Base-by-base conservation (phyloP, 2,888 invertebrate genomes). In the Lithophane semibrunnea region DNA sequence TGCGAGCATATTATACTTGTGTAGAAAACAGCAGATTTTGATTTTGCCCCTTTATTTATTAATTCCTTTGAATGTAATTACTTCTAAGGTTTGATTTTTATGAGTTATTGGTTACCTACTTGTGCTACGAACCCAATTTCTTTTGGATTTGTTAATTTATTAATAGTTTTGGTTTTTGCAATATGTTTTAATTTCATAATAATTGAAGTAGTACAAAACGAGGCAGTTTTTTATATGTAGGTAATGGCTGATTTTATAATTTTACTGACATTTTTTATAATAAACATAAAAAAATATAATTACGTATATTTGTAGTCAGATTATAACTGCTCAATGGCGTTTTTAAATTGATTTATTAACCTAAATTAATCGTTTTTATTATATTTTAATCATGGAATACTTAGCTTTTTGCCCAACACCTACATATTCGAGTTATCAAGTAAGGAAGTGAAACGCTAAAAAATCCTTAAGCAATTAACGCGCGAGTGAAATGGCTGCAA, bases 401-500 rank as follows among this genome's bases (percentile, higher is more conserved):
- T 44, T 24, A 37, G 13, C 13, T 68, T 77, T 67, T 83, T 77
- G 1, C 12, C 12, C 5, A 21, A 54, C 52, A 37, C 75, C 16
- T 75, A 29, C 10, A 61, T 54, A 68, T 74, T 60, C 29, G 29
- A 73, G 60, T 60, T 65, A 63, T 70, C 47, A 47, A 68, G 72
- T 61, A 71, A 77, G 72, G 76, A 85, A 77, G 21, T 79, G 65
- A 64, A 66, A 60, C 71, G 58, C 70, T 52, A 83, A 86, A 88
- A 88, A 81, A 73, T 75, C 61, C 80, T 81, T 47, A 64, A 71
- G 81, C 86, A 86, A 86, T 86, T 88, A 86, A 78, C 61, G 74
- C 42, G 70, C 58, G 77, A 86, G 81, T 56, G 79, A 80, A 83
- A 75, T 75, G 73, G 75, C 42, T 64, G 67, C 49, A 86, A 88